A percentile compares a stretch with the other conserved stretches of the same genome.
Evolutionary conservation across 1,140 invertebrate species (phyloP).

Genomic region (Pseudomyrmex sp.): DNA sequence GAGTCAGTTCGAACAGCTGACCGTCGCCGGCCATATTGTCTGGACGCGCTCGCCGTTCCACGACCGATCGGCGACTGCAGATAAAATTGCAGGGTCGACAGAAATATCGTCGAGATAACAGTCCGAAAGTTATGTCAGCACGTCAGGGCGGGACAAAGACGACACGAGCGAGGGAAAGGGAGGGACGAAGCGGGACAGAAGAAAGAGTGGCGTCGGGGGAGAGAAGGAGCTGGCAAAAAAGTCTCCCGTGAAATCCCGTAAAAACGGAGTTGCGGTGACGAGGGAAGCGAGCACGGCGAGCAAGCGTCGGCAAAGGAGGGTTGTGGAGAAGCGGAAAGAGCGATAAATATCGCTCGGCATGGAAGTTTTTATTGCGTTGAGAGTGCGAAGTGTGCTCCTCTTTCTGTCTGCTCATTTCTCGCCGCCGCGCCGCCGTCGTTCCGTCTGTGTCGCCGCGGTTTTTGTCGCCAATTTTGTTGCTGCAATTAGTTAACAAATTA

Average conservation of each 20-base stretch:
- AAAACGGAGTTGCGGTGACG: conserved; percentile 58
- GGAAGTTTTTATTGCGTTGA: conserved; percentile 74
- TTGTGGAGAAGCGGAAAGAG: conserved; percentile 16
- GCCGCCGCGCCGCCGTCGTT: conserved; percentile 6
- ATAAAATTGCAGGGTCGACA: conserved; percentile 70
- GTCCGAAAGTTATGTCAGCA: conserved; percentile 53
- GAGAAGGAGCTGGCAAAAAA: conserved; percentile 55
- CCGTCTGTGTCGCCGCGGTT: conserved; percentile 17
- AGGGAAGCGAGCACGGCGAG: conserved; percentile 1
- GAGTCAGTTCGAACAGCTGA: conserved; percentile 43
- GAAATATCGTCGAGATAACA: conserved; percentile 75
- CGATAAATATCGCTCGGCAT: conserved; percentile 73
- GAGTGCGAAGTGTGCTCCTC: conserved; percentile 68
- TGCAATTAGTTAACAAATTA: too few species aligned
- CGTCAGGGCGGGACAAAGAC: conserved; percentile 10
- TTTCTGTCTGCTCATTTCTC: conserved; percentile 49
- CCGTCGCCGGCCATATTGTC: conserved; percentile 54
- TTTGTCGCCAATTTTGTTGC: not conserved
- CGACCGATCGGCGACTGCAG: conserved; percentile 51
- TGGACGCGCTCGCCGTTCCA: conserved; percentile 45
- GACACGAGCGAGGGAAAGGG: not conserved
- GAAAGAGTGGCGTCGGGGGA: conserved; percentile 11
- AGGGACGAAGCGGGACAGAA: not conserved
- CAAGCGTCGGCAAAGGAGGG: too few species aligned
- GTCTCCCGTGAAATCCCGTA: conserved; percentile 64